Percentiles rank a stretch among this genome's conserved stretches.
Evolutionary conservation across 2,888 invertebrate species (phyloP).

Genomic region (Eumerus sabulonum): DNA sequence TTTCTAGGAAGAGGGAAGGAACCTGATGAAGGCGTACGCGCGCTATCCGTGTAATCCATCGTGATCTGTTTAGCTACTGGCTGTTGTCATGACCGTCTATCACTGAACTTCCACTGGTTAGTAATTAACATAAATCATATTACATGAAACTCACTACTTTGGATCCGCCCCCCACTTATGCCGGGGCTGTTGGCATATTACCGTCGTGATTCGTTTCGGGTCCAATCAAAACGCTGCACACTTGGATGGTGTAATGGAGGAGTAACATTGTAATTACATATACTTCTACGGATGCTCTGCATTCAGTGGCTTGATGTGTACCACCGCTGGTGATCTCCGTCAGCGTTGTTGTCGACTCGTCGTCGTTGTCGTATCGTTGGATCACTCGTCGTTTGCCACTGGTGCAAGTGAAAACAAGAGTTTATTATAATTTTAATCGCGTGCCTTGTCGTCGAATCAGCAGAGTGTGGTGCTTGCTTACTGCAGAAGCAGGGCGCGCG

Average conservation of each 20-base stretch:
- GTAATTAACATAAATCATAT: slow-evolving; percentile 68
- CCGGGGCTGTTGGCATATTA: slow-evolving; percentile 61
- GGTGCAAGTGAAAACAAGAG: slow-evolving; percentile 65
- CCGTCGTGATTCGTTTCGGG: slow-evolving; percentile 66
- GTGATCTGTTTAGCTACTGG: slow-evolving; percentile 66
- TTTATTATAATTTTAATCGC: slow-evolving; percentile 67
- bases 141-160: slow-evolving; percentile 62
- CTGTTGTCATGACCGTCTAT: slow-evolving; percentile 67
- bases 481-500: slow-evolving; percentile 8
- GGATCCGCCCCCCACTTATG: slow-evolving; percentile 63
- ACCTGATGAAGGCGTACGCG: slow-evolving; percentile 18
- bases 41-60: slow-evolving; percentile 58
- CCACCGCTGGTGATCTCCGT: slow-evolving; percentile 40
- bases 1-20: not conserved
- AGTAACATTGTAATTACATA: slow-evolving; percentile 68
- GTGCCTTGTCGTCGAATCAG: slow-evolving; percentile 58
- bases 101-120: slow-evolving; percentile 60
- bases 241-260: slow-evolving; percentile 67
- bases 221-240: slow-evolving; percentile 66
- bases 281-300: slow-evolving; percentile 61
- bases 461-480: slow-evolving; percentile 16
- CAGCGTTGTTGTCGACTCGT: slow-evolving; percentile 9
- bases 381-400: slow-evolving; percentile 35
- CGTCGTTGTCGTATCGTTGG: not conserved
- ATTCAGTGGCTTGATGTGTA: slow-evolving; percentile 48